These are phyloP conservation scores for Eumaeus atala DNA, from an alignment of 1,140 invertebrate genomes.

Conservation along the genomic window DNA sequence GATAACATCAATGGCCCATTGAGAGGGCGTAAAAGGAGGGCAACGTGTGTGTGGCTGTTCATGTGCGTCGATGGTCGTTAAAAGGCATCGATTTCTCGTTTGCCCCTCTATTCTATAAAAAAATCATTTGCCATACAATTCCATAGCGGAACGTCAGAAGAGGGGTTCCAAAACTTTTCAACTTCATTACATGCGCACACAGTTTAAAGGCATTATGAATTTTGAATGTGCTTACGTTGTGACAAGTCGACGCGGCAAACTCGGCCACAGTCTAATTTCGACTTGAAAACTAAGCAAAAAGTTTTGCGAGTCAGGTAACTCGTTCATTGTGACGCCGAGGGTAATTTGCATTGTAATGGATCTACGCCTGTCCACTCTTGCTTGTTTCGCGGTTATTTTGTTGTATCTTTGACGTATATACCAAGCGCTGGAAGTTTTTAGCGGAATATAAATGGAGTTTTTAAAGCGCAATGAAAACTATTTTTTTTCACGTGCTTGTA, in stretches of 20 bases:
- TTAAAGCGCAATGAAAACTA: no score
- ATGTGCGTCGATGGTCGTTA: no score
- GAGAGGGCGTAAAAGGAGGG: no score
- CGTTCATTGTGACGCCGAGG: constrained; percentile 42
- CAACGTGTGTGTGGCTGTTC: no score
- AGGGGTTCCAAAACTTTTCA: no score
- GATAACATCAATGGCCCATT: no score
- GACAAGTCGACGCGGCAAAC: constrained; percentile 30
- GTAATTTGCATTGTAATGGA: constrained; percentile 64
- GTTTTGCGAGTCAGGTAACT: constrained; percentile 48
- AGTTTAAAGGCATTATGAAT: constrained; percentile 1
- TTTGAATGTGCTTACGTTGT: constrained; percentile 16
- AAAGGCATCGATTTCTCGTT: no score
- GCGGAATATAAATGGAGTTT: not conserved
- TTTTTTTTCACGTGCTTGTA: no score
- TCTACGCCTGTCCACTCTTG: constrained; percentile 11
- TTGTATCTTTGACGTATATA: constrained; percentile 1
- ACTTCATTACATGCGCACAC: not conserved
- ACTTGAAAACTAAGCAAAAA: constrained; percentile 45
- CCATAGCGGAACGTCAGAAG: no score
- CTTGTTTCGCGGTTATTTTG: constrained; percentile 5
- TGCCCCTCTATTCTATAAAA: no score
- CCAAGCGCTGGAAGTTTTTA: not conserved
- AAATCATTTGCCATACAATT: no score
- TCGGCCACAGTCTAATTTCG: constrained; percentile 40